Conservation (phyloP, 2,888 invertebrate genomes). For the Mesoligia furuncula region DNA sequence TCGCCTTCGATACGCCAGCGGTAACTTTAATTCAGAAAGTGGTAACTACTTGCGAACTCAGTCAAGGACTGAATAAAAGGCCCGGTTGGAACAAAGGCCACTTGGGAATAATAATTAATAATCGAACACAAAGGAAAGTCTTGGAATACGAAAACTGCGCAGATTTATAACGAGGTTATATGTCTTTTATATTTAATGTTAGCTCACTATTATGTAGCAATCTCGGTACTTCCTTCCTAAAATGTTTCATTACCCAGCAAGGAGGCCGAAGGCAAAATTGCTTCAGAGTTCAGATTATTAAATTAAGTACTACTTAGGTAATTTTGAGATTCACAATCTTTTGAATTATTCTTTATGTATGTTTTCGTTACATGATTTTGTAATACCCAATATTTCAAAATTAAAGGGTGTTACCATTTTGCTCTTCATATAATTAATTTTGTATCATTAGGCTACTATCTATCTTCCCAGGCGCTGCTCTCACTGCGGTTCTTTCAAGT, state of each 20-base stretch:
- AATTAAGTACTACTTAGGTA: slow-evolving; percentile 12
- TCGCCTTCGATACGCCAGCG: slow-evolving; percentile 64
- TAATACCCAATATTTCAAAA: not conserved
- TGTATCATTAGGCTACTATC: not conserved
- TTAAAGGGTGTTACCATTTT: not conserved
- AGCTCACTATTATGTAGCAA: slow-evolving; percentile 38
- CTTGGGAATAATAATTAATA: slow-evolving; percentile 82
- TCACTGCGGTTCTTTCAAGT: slow-evolving; percentile 9
- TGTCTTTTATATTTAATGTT: slow-evolving; percentile 60
- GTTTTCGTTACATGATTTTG: not conserved
- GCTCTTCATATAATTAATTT: not conserved
- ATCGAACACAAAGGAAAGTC: slow-evolving; percentile 80
- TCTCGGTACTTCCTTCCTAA: slow-evolving; percentile 22
- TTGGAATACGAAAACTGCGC: slow-evolving; percentile 73
- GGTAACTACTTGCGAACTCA: slow-evolving; percentile 75
- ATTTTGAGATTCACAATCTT: not conserved
- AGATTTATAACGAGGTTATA: slow-evolving; percentile 61
- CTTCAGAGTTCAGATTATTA: slow-evolving; percentile 23
- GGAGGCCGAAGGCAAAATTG: slow-evolving; percentile 10
- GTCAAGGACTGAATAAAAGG: slow-evolving; percentile 72
- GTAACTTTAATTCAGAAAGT: slow-evolving; percentile 71
- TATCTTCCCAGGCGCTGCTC: not conserved
- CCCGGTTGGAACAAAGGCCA: slow-evolving; percentile 78
- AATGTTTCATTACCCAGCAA: slow-evolving; percentile 32
- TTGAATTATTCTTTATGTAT: not conserved